Conservation (phyloP, 1,140 invertebrate species). For the Caenorhabditis inopinata region DNA sequence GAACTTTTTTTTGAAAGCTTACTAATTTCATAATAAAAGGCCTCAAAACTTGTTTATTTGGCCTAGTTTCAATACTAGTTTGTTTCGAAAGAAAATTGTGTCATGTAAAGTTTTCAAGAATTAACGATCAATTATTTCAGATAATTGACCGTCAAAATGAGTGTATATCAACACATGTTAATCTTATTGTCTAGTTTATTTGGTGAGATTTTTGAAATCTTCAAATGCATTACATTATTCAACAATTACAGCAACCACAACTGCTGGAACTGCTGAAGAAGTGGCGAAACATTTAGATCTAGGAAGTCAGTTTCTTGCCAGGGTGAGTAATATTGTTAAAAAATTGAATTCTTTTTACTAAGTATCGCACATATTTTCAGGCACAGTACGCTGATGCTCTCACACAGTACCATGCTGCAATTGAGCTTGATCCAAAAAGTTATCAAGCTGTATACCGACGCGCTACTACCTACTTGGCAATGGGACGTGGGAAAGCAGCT, state of each 20-base stretch:
- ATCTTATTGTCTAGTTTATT: not conserved
- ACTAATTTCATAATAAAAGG: not conserved
- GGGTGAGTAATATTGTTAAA: too few species aligned
- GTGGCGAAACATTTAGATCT: constrained; percentile 88
- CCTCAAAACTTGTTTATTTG: constrained; percentile 1
- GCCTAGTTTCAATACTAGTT: not conserved
- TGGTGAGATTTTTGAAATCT: not conserved
- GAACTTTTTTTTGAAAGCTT: not conserved
- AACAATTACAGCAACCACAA: not conserved
- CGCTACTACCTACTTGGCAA: constrained; percentile 91
- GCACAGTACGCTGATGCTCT: constrained; percentile 93
- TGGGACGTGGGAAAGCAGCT: constrained; percentile 92
- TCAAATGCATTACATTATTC: too few species aligned
- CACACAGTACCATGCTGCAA: constrained; percentile 94
- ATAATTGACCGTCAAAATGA: constrained; percentile 28
- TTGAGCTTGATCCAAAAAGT: constrained; percentile 92
- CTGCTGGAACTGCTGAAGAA: constrained; percentile 69
- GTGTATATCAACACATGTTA: not conserved
- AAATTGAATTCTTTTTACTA: not conserved
- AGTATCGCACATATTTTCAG: constrained; percentile 23
- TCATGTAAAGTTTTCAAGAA: too few species aligned
- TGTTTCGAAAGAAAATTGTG: not conserved
- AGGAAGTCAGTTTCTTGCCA: constrained; percentile 83
- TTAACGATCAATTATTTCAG: too few species aligned
- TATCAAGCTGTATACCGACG: constrained; percentile 82